Conservation (phyloP, 2,888 invertebrate genomes). For the Gortyna flavago region DNA sequence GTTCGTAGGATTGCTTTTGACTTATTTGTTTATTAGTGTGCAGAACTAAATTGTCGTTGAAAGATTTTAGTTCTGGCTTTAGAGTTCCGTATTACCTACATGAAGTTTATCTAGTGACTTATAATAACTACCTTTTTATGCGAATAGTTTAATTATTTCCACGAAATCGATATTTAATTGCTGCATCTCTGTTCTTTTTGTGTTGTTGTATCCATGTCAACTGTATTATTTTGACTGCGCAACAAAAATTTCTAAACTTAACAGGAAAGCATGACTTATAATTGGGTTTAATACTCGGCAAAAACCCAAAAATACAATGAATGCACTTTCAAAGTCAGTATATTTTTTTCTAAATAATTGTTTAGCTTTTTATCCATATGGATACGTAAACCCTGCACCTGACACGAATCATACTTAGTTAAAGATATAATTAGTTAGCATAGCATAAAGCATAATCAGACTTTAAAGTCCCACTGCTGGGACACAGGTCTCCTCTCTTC, state of each 20-base stretch:
- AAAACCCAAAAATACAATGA: not conserved
- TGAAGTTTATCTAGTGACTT: not conserved
- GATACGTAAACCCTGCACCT: not conserved
- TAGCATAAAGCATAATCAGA: too few relatives aligned
- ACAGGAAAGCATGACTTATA: not conserved
- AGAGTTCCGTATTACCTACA: not conserved
- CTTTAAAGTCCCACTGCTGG: too few relatives aligned
- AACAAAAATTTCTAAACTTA: not conserved
- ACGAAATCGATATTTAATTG: not conserved
- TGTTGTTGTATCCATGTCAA: not conserved
- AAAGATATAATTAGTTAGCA: not conserved
- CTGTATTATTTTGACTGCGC: not conserved
- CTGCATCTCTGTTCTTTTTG: not conserved
- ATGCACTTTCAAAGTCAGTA: not conserved
- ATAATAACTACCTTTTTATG: too few relatives aligned
- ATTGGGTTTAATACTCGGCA: not conserved
- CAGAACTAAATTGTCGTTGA: not conserved
- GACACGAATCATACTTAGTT: not conserved
- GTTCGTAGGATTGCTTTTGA: slow-evolving; percentile 16
- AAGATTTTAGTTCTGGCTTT: not conserved
- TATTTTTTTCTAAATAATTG: not conserved
- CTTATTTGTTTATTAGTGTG: slow-evolving; percentile 14
- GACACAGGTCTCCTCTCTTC: too few relatives aligned
- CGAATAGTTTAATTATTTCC: not conserved
- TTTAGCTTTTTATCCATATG: not conserved